These are phyloP conservation scores for Clarias platycephalus DNA, from an alignment of 2,797 vertebrate genomes.

Conservation along the genomic window DNA sequence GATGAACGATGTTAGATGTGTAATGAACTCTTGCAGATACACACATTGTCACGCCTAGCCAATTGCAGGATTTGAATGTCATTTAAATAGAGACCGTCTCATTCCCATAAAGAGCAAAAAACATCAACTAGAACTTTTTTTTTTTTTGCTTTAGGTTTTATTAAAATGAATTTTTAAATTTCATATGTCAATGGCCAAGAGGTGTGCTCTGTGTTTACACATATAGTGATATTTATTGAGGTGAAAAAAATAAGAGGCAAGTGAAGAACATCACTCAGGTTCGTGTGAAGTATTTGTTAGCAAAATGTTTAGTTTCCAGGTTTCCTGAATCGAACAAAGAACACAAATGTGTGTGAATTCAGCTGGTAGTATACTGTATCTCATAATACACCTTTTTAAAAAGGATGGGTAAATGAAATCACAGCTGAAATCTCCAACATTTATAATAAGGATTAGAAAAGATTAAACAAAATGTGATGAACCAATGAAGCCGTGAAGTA, in stretches of 20 bases:
- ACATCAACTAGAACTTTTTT: conserved; percentile 55
- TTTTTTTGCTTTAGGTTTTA: conserved; percentile 55
- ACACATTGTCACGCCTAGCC: conserved; percentile 38
- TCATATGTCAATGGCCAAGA: conserved; percentile 1
- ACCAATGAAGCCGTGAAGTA: too few relatives aligned
- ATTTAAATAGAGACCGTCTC: conserved; percentile 55
- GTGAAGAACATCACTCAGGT: conserved; percentile 34
- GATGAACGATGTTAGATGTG: background rate
- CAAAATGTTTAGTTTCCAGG: conserved; percentile 47
- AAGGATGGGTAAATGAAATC: too few relatives aligned
- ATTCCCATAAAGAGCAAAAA: conserved; percentile 37
- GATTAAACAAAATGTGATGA: too few relatives aligned
- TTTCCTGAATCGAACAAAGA: conserved; percentile 18
- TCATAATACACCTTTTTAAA: background rate
- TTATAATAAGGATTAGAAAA: too few relatives aligned
- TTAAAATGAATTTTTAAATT: conserved; percentile 27
- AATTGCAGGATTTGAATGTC: conserved; percentile 54
- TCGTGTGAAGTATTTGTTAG: conserved; percentile 65
- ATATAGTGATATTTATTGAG: conserved; percentile 63
- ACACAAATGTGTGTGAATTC: conserved; percentile 15
- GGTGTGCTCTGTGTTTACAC: conserved; percentile 37
- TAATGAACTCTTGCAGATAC: background rate
- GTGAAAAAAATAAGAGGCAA: conserved; percentile 31
- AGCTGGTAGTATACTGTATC: background rate
- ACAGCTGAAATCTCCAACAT: too few relatives aligned